These are phyloP conservation scores for Clivina fossor DNA, from an alignment of 2,888 invertebrate genomes.

Conservation along the genomic window DNA sequence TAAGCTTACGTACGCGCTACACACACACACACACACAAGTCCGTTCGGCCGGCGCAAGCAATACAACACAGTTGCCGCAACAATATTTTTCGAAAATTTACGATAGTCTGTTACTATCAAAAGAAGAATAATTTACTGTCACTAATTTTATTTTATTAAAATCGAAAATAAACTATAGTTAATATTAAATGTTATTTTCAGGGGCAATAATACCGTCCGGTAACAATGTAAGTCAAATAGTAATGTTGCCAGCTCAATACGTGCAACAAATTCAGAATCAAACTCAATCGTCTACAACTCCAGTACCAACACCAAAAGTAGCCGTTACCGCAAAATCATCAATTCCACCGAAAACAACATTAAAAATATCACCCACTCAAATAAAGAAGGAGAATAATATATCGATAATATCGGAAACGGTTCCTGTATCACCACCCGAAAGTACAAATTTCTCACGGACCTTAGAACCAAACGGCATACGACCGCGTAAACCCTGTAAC, in stretches of 20 bases:
- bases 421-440: constrained; percentile 32
- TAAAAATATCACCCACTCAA: constrained; percentile 22
- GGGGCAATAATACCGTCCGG: constrained; percentile 45
- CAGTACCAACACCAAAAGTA: constrained; percentile 41
- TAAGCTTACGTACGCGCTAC: too few relatives aligned
- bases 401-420: constrained; percentile 34
- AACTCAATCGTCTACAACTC: constrained; percentile 48
- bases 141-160: not conserved
- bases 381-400: constrained; percentile 35
- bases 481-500: constrained; percentile 93
- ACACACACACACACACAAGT: too few relatives aligned
- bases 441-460: constrained; percentile 15
- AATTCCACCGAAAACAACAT: constrained; percentile 34
- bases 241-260: constrained; percentile 62
- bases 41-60: too few relatives aligned
- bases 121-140: too few relatives aligned
- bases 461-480: constrained; percentile 52
- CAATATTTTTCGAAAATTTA: too few relatives aligned
- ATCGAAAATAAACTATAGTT: not conserved
- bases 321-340: constrained; percentile 46
- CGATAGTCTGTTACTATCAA: too few relatives aligned
- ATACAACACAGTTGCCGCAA: too few relatives aligned
- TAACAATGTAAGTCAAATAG: constrained; percentile 54
- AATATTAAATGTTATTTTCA: not conserved
- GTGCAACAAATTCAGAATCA: constrained; percentile 51